Base-by-base conservation (phyloP, 2,113 vertebrate species). In the Hippocampus guttulatus region DNA sequence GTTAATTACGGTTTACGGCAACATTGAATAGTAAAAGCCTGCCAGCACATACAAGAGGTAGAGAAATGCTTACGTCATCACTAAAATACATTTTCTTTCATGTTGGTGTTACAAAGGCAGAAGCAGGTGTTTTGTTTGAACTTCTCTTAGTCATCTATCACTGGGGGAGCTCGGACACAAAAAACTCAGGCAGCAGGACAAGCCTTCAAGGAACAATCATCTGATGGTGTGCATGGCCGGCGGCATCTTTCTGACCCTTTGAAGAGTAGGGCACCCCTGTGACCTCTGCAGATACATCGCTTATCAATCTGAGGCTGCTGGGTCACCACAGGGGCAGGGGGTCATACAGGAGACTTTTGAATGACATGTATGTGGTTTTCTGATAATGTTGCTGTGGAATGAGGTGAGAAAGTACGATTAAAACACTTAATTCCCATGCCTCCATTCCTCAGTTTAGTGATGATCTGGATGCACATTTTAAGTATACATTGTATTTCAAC, bases 311-410 rank as follows among this genome's bases (percentile, higher is more conserved):
- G 58, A 76, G 76, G 81, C 43, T 78, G 43, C 9, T 1, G 74
- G 90, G 84, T 89, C 87, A 83, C 21, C 33, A 38, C 27, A 33
- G 47, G 82, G 87, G 80, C 87, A 81, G 20, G 33, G 81, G 88
- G 86, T 90, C 82, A 85, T 61, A 40, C 71, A 82, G 23, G 86
- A 84, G 87, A 68, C 88, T 78, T 66, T 69, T 69, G 85, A 85
- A 83, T 90, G 85, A 87, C 84, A 84, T 85, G 77, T 41, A 73
- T 9, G 74, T 78, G 78, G 75, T 58, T 70, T 63, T 18, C 68
- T 84, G 83, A 89, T 88, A 85, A 86, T 73, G 73, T 84, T 74
- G 62, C 81, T 30, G 45, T 77, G 79, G 80, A 87, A 61, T 67
- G 55, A 64, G 40, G 38, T 54, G 62, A 76, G 73, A 83, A 83